Evolutionary conservation across 2,888 invertebrate species (phyloP).

Genomic region (Euplagia quadripunctaria): DNA sequence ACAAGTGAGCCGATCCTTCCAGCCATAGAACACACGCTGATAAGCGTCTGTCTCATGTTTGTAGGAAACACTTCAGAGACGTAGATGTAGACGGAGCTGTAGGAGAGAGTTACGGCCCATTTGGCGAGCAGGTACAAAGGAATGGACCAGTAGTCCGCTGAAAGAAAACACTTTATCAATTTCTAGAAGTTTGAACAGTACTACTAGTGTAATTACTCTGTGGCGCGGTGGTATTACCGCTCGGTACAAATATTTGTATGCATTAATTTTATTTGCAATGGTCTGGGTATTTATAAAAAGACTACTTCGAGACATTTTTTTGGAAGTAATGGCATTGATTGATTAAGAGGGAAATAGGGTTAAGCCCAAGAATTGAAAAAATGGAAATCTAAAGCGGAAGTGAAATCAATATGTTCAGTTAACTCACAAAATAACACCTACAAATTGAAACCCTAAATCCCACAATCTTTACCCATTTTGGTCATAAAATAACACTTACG

Average conservation of each 20-base stretch:
- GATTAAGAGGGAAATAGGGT: neutral
- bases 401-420: neutral
- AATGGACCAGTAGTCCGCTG: constrained; percentile 86
- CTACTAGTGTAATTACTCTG: too few relatives aligned
- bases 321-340: too few relatives aligned
- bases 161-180: constrained; percentile 13
- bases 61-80: constrained; percentile 91
- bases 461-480: too few relatives aligned
- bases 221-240: too few relatives aligned
- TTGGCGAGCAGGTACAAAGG: constrained; percentile 89
- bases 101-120: constrained; percentile 89
- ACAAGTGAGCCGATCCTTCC: constrained; percentile 90
- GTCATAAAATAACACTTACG: too few relatives aligned
- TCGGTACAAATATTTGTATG: too few relatives aligned
- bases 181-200: too few relatives aligned
- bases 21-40: constrained; percentile 90
- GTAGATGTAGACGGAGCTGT: constrained; percentile 89
- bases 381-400: neutral
- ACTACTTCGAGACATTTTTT: neutral
- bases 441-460: neutral
- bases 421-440: neutral
- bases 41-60: constrained; percentile 89
- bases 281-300: neutral
- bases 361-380: neutral
- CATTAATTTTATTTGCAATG: too few relatives aligned